A percentile compares a stretch with the other conserved stretches of the same genome.
Evolutionary conservation across 2,888 invertebrate genomes (phyloP).

Genomic region (Lasioglossum villosulum): DNA sequence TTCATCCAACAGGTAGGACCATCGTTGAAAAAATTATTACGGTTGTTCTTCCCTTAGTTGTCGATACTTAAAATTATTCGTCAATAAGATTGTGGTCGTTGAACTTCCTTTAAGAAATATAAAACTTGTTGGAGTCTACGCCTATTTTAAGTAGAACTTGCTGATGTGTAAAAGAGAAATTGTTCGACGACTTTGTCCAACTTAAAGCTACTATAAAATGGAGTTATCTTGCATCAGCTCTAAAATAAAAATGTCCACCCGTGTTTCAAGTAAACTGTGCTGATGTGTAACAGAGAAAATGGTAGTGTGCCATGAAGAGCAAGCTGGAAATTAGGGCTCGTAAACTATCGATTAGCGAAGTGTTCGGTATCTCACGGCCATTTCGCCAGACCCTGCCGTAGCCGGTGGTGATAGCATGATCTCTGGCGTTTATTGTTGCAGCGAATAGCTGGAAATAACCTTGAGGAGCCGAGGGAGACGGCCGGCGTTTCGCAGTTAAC

Average conservation of each 20-base stretch:
- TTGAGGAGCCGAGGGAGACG: constrained; percentile 79
- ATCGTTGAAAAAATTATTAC: background rate
- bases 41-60: background rate
- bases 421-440: constrained; percentile 81
- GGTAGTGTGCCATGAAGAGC: background rate
- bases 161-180: too few species aligned
- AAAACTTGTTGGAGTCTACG: too few species aligned
- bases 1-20: background rate
- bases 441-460: constrained; percentile 96
- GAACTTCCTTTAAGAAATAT: too few species aligned
- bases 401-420: background rate
- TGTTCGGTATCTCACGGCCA: background rate
- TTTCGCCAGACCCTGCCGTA: background rate
- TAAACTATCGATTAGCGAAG: background rate
- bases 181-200: background rate
- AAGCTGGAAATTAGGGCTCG: background rate
- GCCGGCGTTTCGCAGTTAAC: constrained; percentile 70
- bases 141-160: too few species aligned
- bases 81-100: background rate
- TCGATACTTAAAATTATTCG: background rate
- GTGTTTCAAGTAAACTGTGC: background rate
- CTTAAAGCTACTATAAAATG: background rate
- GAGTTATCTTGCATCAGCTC: background rate
- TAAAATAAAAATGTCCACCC: background rate
- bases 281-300: background rate